A percentile compares a stretch with the other conserved stretches of the same genome.
Evolutionary conservation across 64 coral and sea anemone genomes (phyloP).

Genomic region (Actinia tenebrosa): DNA sequence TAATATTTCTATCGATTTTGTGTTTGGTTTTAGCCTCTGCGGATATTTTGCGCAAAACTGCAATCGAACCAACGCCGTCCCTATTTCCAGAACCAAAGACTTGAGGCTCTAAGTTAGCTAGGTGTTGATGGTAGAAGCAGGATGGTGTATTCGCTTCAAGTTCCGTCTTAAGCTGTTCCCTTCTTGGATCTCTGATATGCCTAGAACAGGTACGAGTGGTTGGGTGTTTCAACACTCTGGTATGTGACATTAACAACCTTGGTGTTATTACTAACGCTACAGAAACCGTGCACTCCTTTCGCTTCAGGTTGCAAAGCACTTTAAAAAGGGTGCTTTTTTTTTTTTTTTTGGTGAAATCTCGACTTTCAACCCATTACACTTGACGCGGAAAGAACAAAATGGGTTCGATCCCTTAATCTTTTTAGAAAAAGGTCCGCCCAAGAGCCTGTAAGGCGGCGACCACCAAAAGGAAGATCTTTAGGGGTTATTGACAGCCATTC

Average conservation of each 20-base stretch:
- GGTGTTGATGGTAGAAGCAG: background rate
- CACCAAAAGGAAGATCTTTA: background rate
- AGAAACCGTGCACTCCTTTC: slow-evolving; percentile 10
- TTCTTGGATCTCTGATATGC: background rate
- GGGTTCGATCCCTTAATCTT: slow-evolving; percentile 7
- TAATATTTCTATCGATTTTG: background rate
- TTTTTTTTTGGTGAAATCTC: background rate
- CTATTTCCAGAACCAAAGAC: slow-evolving; percentile 36
- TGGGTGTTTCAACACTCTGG: background rate
- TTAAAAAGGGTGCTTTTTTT: slow-evolving; percentile 1
- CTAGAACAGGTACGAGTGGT: background rate
- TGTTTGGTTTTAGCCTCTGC: background rate
- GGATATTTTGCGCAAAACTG: slow-evolving; percentile 13
- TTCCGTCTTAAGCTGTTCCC: background rate
- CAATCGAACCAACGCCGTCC: slow-evolving; percentile 2
- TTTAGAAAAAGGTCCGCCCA: slow-evolving; percentile 9
- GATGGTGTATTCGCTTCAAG: slow-evolving; percentile 6
- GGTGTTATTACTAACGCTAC: background rate
- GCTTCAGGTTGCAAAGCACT: background rate
- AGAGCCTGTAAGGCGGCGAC: slow-evolving; percentile 3
- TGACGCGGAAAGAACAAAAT: background rate
- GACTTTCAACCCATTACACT: background rate
- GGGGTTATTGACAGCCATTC: background rate
- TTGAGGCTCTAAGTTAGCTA: background rate
- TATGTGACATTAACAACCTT: background rate